Evolutionary conservation across 2,113 vertebrate species (phyloP), one percentile per base, ranked within the genome.

Genomic region (Ginglymostoma cirratum): DNA sequence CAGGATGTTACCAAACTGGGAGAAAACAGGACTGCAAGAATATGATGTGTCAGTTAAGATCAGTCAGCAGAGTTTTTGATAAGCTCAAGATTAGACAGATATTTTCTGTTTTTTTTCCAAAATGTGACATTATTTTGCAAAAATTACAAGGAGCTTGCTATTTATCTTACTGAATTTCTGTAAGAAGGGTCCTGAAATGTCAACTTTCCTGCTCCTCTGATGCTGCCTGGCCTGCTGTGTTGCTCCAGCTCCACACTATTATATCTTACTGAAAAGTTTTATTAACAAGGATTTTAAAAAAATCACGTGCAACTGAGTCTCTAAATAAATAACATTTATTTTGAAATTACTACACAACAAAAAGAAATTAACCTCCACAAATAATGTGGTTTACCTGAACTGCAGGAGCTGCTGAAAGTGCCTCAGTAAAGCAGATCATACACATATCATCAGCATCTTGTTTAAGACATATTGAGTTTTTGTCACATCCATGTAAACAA

Each of bases 391-490:
- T 34, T 96, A 99, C 99, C 99, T 99, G 99, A 96, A 99, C 97
- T 72, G 99, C 99, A 23, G 99, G 99, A 52, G 99, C 99, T 89
- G 99, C 99, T 5, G 99, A 99, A 96, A 99, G 98, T 0, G 99
- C 99, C 96, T 99, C 99, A 0, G 99, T 99, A 97, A 99, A 99
- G 97, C 99, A 99, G 96, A 99, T 98, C 99, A 99, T 99, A 96
- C 99, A 99, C 99, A 99, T 99, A 97, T 99, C 99, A 94, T 99
- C 99, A 0, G 99, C 99, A 8, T 99, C 99, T 96, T 99, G 99
- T 96, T 99, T 99, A 86, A 99, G 98, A 27, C 97, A 98, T 66
- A 98, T 97, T 0, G 98, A 97, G 21, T 96, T 99, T 97, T 99
- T 99, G 96, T 99, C 99, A 27, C 99, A 99, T 96, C 99, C 99